Base-by-base conservation (phyloP, 2,888 invertebrate species). In the Andrena hattorfiana region DNA sequence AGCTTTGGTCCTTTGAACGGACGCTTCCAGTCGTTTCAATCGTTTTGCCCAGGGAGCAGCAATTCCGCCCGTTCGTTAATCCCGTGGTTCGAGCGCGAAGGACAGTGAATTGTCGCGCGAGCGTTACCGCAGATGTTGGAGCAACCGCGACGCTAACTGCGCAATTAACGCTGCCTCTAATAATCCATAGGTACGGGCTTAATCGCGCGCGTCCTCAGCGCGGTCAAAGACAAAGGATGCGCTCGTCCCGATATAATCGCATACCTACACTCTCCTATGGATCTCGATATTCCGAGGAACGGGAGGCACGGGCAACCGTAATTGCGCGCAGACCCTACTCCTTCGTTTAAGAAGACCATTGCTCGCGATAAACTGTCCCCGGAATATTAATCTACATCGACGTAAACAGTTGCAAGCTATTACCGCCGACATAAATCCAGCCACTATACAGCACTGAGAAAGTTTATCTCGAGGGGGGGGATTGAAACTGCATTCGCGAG, bases 211-310 rank as follows among this genome's bases (percentile, higher is more conserved):
- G 62, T 71, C 54, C 79, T 81, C 71, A 8, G 48, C 2, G 30
- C 30, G 62, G 20, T 81, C 80, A 81, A 81, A 81, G 80, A n/a
- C 80, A 81, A 81, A 81, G 80, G 60, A 68, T 28, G 23, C 26
- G 26, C 32, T 59, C 30, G 71, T 32, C 35, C 26, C 69, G 59
- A 30, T 30, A 70, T 64, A 30, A 23, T 35, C 42, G 66, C 59
- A 74, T 60, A 51, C 23, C 63, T 35, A 0, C 28, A 8, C 8
- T 5, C 13, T 32, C 20, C 23, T 10, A 23, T 49, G 16, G 48
- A 23, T n/a, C 10, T 28, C 42, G 66, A 66, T 59, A n/a, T 8
- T 13, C 6, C 30, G 1, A 4, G 0, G 8, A 28, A 23, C 16
- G 48, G 23, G 2, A 8, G 42, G 30, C 32, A 49, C 2, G 4